Base-by-base conservation (phyloP, 2,888 invertebrate species). In the Drosophila algonquin region DNA sequence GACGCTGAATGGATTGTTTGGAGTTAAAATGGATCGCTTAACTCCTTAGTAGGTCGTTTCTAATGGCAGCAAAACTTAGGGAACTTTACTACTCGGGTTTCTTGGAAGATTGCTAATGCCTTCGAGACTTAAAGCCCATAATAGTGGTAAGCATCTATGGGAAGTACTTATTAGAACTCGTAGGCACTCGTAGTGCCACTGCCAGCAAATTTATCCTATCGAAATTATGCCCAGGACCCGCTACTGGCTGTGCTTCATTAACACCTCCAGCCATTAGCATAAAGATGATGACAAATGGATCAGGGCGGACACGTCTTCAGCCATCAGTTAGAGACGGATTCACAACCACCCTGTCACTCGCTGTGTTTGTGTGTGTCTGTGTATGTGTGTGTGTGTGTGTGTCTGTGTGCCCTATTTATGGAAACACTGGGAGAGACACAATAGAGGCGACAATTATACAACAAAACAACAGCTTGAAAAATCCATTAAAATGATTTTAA, bases 401-500 rank as follows among this genome's bases (percentile, higher is more conserved):
- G 69, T 55, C 60, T 69, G 70, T 79, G 72, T 83, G 86, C 75
- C 83, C 83, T 86, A 90, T 87, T 83, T 85, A 73, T 80, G 83
- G 59, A 51, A 70, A 63, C 44, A 58, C 30, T 61, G 46, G 63
- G 46, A 56, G 60, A 63, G 50, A 40, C 12, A 82, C 73, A 80
- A 84, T 76, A 77, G 74, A 73, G 69, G 75, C 81, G 75, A 85
- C 84, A 85, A 85, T 85, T 83, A 85, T 86, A 80, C 76, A 87
- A 84, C 83, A 88, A 87, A 85, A 81, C 89, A 89, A 85, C 86
- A 87, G 89, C 86, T 86, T 86, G 89, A 83, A 83, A 90, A 90
- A 91, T 90, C 90, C 90, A 90, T 90, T 91, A 91, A 91, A 91
- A 91, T 89, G 77, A 80, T 81, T 89, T 89, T 91, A 90, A 90